Evolutionary conservation across 2,888 invertebrate species (phyloP).

Genomic region (Nemotelus pantherinus): DNA sequence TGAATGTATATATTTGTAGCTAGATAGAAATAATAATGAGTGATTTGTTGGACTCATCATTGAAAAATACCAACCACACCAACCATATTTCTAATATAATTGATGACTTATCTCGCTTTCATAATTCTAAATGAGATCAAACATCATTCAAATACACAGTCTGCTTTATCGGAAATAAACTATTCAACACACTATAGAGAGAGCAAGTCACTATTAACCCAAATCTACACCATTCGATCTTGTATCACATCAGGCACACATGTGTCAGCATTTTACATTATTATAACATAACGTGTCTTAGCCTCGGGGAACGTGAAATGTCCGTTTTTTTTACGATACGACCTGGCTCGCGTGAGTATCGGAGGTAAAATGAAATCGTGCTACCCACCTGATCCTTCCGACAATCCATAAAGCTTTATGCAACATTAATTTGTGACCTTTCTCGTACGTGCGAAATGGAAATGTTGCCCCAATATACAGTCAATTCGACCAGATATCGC

Average conservation of each 20-base stretch:
- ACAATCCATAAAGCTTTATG: slow-evolving; percentile 41
- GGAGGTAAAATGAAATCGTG: slow-evolving; percentile 24
- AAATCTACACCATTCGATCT: slow-evolving; percentile 28
- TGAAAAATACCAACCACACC: too few species aligned
- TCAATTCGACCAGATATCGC: slow-evolving; percentile 27
- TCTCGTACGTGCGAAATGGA: slow-evolving; percentile 29
- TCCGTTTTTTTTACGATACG: slow-evolving; percentile 10
- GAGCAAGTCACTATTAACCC: slow-evolving; percentile 36
- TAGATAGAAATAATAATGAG: too few species aligned
- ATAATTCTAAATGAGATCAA: too few species aligned
- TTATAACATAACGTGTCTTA: slow-evolving; percentile 16
- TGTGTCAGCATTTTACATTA: slow-evolving; percentile 42
- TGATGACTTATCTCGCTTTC: too few species aligned
- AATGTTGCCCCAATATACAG: slow-evolving; percentile 34
- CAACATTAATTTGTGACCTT: slow-evolving; percentile 44
- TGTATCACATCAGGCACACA: slow-evolving; percentile 21
- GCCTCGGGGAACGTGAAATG: slow-evolving; percentile 11
- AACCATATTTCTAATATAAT: too few species aligned
- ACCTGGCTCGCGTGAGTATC: not conserved
- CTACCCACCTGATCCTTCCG: slow-evolving; percentile 42
- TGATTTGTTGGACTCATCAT: too few species aligned
- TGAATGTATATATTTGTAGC: too few species aligned
- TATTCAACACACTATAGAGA: not conserved
- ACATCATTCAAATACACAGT: too few species aligned
- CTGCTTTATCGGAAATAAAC: too few species aligned